Evolutionary conservation across 23 tunicate species (phyloP).

Genomic region (Oikopleura albicans): DNA sequence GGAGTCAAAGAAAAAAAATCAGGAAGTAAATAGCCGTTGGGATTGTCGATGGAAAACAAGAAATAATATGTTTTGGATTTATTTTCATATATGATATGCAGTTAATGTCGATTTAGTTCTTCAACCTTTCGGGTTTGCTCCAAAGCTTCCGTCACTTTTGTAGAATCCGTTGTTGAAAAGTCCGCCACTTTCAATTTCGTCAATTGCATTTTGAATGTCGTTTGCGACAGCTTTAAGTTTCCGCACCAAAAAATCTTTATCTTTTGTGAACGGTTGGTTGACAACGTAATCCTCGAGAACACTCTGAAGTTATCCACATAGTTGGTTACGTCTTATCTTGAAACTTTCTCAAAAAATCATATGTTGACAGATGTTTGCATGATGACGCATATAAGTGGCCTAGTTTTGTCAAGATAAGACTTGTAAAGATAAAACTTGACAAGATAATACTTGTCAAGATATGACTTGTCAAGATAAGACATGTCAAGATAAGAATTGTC

Average conservation of each 20-base stretch:
- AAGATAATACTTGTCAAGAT: neutral
- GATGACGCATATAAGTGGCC: too few species aligned
- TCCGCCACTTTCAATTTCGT: neutral
- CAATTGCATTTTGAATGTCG: neutral
- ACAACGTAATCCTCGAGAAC: neutral
- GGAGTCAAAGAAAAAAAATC: too few species aligned
- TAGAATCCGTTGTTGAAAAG: neutral
- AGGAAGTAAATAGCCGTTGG: too few species aligned
- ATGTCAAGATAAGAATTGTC: too few species aligned
- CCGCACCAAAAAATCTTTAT: neutral
- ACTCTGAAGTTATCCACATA: neutral
- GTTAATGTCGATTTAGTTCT: too few species aligned
- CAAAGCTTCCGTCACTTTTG: neutral
- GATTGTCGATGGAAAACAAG: too few species aligned
- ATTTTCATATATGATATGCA: too few species aligned
- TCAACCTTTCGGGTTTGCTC: neutral
- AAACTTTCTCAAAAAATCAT: too few species aligned
- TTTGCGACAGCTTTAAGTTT: neutral
- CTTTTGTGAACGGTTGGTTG: neutral
- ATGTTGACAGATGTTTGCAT: too few species aligned
- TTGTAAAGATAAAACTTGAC: neutral
- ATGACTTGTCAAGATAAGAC: neutral
- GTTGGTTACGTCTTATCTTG: neutral
- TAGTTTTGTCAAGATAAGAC: too few species aligned
- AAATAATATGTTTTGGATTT: too few species aligned